Percentiles rank a stretch among this genome's conserved stretches.
Evolutionary conservation across 2,888 invertebrate genomes (phyloP).

Genomic region (Alloplasta piceator): DNA sequence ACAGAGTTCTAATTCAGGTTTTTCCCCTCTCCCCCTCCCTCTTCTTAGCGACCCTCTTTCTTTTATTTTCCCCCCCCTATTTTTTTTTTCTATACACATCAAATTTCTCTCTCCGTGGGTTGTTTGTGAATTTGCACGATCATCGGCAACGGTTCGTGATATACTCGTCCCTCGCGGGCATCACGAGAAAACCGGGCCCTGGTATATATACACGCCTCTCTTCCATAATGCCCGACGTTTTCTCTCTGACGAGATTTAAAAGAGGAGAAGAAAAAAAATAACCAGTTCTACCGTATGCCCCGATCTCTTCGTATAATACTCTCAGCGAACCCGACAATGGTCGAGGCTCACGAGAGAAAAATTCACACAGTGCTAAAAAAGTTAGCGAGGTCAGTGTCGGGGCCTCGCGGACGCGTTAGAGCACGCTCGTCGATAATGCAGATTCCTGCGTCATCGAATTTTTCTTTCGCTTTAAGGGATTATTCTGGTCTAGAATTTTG

Average conservation of each 20-base stretch:
- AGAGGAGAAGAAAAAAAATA: slow-evolving; percentile 9
- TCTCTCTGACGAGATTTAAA: neutral
- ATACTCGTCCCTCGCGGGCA: slow-evolving; percentile 25
- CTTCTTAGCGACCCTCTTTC: neutral
- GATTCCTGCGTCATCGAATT: neutral
- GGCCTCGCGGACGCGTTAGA: slow-evolving; percentile 36
- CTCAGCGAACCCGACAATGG: too few species aligned
- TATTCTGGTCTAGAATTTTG: too few species aligned
- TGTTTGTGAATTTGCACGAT: slow-evolving; percentile 19
- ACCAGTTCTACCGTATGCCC: slow-evolving; percentile 48
- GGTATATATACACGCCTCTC: too few species aligned
- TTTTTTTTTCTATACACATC: neutral
- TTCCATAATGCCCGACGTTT: slow-evolving; percentile 1
- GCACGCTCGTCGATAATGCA: neutral
- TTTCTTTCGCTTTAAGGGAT: too few species aligned
- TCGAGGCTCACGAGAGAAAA: too few species aligned
- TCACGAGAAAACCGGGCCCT: slow-evolving; percentile 1
- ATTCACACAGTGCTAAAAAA: slow-evolving; percentile 49
- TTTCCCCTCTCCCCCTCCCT: neutral
- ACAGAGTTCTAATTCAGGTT: neutral
- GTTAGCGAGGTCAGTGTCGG: slow-evolving; percentile 70
- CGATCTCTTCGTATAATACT: neutral
- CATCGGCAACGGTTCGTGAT: slow-evolving; percentile 22
- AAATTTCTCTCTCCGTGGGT: neutral
- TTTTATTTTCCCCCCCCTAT: neutral